Percentiles rank a stretch among this genome's conserved stretches.
Evolutionary conservation across 1,140 invertebrate species (phyloP).

Genomic region (Mamestra configurata): DNA sequence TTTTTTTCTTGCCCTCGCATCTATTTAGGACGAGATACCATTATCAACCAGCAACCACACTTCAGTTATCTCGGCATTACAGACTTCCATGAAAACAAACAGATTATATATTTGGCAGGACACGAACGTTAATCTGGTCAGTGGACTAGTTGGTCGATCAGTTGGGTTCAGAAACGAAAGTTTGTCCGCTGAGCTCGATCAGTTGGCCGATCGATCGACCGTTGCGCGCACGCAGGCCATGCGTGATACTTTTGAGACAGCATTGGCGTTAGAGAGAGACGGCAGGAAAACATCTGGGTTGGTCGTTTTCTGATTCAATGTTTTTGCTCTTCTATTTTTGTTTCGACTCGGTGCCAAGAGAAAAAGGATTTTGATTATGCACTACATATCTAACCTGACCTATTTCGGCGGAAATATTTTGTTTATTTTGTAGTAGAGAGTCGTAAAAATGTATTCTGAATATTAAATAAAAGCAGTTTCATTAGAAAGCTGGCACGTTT

Average conservation of each 20-base stretch:
- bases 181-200: slow-evolving; percentile 18
- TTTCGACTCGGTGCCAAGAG: slow-evolving; percentile 35
- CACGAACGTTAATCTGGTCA: slow-evolving; percentile 33
- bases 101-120: slow-evolving; percentile 41
- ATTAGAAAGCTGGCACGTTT: not conserved
- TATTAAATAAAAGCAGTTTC: too few relatives aligned
- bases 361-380: slow-evolving; percentile 39
- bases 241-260: slow-evolving; percentile 43
- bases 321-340: slow-evolving; percentile 50
- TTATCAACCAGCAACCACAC: slow-evolving; percentile 12
- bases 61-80: slow-evolving; percentile 40
- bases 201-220: slow-evolving; percentile 35
- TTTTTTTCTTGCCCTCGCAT: not conserved
- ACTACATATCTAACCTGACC: slow-evolving; percentile 20
- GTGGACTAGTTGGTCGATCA: slow-evolving; percentile 23
- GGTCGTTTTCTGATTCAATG: slow-evolving; percentile 42
- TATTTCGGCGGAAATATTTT: slow-evolving; percentile 11
- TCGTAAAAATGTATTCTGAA: not conserved
- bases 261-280: slow-evolving; percentile 33
- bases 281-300: slow-evolving; percentile 53
- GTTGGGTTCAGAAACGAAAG: slow-evolving; percentile 22
- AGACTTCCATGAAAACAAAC: slow-evolving; percentile 40
- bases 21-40: slow-evolving; percentile 28
- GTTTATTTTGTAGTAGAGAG: not conserved
- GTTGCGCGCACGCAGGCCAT: slow-evolving; percentile 36